These are phyloP conservation scores for Rhynchomys soricoides DNA, from an alignment of 2,113 vertebrate genomes.

Conservation along the genomic window DNA sequence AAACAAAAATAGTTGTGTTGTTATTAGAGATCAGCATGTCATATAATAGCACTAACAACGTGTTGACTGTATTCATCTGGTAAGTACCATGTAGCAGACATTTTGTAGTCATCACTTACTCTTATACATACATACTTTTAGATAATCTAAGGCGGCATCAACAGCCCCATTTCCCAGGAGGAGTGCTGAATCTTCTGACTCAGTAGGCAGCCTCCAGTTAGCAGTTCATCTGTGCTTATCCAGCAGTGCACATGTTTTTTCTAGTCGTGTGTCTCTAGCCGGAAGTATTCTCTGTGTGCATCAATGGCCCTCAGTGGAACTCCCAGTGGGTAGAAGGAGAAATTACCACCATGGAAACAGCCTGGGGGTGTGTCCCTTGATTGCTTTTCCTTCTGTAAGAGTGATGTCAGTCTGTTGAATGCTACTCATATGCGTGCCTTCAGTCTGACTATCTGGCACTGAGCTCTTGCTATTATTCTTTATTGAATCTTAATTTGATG, in stretches of 20 bases:
- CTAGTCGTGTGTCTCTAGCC: background rate
- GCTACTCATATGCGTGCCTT: too few species aligned
- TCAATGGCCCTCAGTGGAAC: background rate
- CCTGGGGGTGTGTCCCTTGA: background rate
- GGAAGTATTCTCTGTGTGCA: background rate
- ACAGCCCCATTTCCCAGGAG: background rate
- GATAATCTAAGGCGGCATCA: background rate
- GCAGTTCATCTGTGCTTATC: background rate
- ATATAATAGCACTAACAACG: background rate
- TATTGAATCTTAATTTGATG: slow-evolving; percentile 14
- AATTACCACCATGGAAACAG: background rate
- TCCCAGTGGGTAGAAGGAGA: background rate
- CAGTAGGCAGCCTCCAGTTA: background rate
- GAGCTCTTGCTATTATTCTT: too few species aligned
- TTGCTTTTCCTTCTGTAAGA: background rate
- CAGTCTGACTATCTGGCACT: too few species aligned
- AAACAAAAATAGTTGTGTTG: background rate
- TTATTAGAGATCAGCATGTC: background rate
- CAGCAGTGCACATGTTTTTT: background rate
- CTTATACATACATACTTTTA: background rate
- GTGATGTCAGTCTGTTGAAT: too few species aligned
- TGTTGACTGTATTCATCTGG: background rate
- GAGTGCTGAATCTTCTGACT: background rate
- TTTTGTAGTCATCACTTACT: background rate
- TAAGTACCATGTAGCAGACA: background rate